Conservation (phyloP, 1,140 invertebrate species). For the Atta cephalotes region DNA sequence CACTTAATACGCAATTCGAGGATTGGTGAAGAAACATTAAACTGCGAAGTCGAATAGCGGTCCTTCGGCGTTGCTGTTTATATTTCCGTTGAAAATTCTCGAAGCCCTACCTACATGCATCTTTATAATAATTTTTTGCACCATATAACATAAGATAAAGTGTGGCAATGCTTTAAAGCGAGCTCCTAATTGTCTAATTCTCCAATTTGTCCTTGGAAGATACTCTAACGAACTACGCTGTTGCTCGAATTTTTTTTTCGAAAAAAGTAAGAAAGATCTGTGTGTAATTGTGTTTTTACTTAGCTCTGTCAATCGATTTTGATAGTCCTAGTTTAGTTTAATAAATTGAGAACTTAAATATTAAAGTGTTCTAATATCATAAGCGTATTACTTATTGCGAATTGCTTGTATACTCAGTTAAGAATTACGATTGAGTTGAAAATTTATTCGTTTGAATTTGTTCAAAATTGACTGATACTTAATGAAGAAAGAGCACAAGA, state of each 20-base stretch:
- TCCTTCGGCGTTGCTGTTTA: conserved; percentile 60
- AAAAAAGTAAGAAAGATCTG: not conserved
- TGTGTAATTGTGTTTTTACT: not conserved
- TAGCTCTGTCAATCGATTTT: not conserved
- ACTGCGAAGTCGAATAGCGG: conserved; percentile 58
- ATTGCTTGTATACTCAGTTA: not conserved
- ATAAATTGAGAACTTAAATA: conserved; percentile 33
- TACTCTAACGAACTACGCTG: conserved; percentile 31
- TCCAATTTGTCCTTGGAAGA: conserved; percentile 40
- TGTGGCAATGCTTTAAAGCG: conserved; percentile 12
- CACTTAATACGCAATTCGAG: not conserved
- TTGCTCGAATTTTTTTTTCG: conserved; percentile 1
- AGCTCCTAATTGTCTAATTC: conserved; percentile 21
- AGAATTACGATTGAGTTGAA: not conserved
- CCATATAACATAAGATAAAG: conserved; percentile 3
- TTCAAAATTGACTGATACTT: not conserved
- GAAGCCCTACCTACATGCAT: conserved; percentile 13
- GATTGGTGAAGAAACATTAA: conserved; percentile 38
- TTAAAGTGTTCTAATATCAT: conserved; percentile 63
- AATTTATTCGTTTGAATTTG: conserved; percentile 6
- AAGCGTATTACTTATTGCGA: conserved; percentile 23
- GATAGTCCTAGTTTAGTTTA: not conserved
- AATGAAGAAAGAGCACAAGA: not conserved
- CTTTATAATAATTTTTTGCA: conserved; percentile 27
- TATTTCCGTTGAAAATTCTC: conserved; percentile 9